A percentile compares a stretch with the other conserved stretches of the same genome.
phyloP scores from a whole-genome alignment of 2,113 vertebrate species.

The Salvelinus sp. region DNA sequence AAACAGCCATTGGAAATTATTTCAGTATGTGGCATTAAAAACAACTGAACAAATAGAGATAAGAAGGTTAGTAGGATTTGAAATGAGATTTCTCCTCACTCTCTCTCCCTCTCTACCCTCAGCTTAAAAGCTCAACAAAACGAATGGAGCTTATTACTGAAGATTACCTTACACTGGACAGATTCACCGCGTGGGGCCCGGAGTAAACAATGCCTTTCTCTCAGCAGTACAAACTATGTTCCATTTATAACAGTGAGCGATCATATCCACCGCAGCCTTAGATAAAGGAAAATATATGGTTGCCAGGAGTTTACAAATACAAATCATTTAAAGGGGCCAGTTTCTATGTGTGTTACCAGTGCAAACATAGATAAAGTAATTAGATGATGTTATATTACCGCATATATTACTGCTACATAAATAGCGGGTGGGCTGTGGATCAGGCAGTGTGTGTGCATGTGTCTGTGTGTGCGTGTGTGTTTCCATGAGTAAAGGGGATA shows the following conservation, averaged over 20 bases:
- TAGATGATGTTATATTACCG: constrained; percentile 52
- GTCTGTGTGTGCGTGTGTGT: constrained; percentile 26
- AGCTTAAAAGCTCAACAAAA: constrained; percentile 84
- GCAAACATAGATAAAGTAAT: constrained; percentile 79
- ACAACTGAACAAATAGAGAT: constrained; percentile 99
- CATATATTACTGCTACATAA: constrained; percentile 61
- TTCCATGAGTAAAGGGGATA: constrained; percentile 56
- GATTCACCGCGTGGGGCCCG: constrained; percentile 77
- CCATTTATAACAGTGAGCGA: constrained; percentile 80
- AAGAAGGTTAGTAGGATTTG: constrained; percentile 96
- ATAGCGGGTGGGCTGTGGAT: constrained; percentile 51
- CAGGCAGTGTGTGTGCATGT: constrained; percentile 34
- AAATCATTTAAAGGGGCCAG: constrained; percentile 65
- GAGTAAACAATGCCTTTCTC: constrained; percentile 79
- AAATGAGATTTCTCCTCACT: constrained; percentile 83
- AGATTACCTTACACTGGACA: constrained; percentile 84
- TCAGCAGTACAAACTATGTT: constrained; percentile 68
- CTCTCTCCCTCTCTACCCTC: constrained; percentile 55
- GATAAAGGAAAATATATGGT: constrained; percentile 73
- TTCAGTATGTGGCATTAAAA: constrained; percentile 99
- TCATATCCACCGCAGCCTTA: constrained; percentile 63
- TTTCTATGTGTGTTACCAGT: constrained; percentile 75
- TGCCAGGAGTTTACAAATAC: constrained; percentile 69
- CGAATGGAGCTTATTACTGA: constrained; percentile 83
- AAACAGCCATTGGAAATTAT: constrained; percentile 99